These are phyloP conservation scores for Chironomus riparius DNA, from an alignment of 2,888 invertebrate species.

Conservation along the genomic window DNA sequence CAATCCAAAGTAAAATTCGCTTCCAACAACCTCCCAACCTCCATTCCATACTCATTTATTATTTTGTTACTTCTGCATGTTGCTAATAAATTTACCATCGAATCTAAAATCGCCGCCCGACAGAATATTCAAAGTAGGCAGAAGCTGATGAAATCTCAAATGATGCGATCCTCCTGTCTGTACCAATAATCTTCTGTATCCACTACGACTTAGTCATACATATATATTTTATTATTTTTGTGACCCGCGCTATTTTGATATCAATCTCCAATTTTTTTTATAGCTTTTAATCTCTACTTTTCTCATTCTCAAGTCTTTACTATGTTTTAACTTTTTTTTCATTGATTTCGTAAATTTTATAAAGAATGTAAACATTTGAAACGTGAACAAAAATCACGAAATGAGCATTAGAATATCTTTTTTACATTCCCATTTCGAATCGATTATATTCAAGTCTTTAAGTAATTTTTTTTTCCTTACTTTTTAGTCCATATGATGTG, in stretches of 20 bases:
- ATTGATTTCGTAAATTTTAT: not conserved
- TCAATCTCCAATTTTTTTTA: slow-evolving; percentile 21
- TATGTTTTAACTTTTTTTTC: not conserved
- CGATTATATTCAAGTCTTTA: not conserved
- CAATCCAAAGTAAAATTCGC: no score
- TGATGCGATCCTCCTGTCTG: slow-evolving; percentile 12
- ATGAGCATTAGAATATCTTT: slow-evolving; percentile 21
- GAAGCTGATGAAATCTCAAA: slow-evolving; percentile 24
- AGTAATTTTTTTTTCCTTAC: no score
- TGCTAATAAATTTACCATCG: not conserved
- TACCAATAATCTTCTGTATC: slow-evolving; percentile 10
- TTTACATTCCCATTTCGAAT: not conserved
- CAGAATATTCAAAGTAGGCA: not conserved
- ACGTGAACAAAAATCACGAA: slow-evolving; percentile 25
- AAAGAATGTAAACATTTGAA: slow-evolving; percentile 1
- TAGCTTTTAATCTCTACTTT: slow-evolving; percentile 13
- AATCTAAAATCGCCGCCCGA: not conserved
- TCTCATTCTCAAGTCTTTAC: not conserved
- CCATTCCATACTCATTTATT: not conserved
- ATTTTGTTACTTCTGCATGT: not conserved
- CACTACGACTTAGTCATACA: no score
- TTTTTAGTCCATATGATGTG: no score
- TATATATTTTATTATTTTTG: not conserved
- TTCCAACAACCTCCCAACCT: not conserved
- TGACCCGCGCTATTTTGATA: slow-evolving; percentile 3